phyloP scores from a whole-genome alignment of 1,140 invertebrate genomes.

The Steinernema feltiae region DNA sequence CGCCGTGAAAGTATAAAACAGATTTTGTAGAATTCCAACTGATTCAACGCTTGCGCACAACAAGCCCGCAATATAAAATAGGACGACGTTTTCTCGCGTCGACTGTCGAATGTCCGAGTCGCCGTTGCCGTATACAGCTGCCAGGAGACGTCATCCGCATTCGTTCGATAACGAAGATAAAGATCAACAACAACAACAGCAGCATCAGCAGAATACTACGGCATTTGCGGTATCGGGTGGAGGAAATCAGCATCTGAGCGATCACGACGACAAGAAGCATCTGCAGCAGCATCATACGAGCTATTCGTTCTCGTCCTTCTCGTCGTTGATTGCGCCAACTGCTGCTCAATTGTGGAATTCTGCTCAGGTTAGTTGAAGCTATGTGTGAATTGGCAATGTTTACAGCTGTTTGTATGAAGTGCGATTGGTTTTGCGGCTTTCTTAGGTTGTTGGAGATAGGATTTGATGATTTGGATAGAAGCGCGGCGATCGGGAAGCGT shows the following conservation, averaged over 20 bases:
- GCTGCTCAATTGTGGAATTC: slow-evolving; percentile 37
- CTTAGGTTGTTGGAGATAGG: too few species aligned
- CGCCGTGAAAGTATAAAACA: too few species aligned
- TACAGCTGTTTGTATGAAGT: too few species aligned
- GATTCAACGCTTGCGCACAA: neutral
- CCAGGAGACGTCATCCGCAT: neutral
- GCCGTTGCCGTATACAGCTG: slow-evolving; percentile 5
- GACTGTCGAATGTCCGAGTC: neutral
- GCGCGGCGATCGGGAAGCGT: too few species aligned
- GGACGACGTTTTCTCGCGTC: neutral
- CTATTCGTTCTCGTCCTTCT: neutral
- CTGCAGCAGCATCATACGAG: neutral
- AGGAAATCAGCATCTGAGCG: neutral
- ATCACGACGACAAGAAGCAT: slow-evolving; percentile 8
- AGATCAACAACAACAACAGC: neutral
- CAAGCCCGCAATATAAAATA: too few species aligned
- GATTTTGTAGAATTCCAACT: neutral
- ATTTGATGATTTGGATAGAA: too few species aligned
- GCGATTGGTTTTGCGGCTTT: too few species aligned
- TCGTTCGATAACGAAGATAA: neutral
- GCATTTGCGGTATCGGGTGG: too few species aligned
- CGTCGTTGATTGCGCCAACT: slow-evolving; percentile 21
- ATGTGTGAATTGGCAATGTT: too few species aligned
- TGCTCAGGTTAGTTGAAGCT: slow-evolving; percentile 35
- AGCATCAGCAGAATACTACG: neutral